Base-by-base conservation (phyloP, 2,113 vertebrate genomes). In the Melanerpes aurifrons region DNA sequence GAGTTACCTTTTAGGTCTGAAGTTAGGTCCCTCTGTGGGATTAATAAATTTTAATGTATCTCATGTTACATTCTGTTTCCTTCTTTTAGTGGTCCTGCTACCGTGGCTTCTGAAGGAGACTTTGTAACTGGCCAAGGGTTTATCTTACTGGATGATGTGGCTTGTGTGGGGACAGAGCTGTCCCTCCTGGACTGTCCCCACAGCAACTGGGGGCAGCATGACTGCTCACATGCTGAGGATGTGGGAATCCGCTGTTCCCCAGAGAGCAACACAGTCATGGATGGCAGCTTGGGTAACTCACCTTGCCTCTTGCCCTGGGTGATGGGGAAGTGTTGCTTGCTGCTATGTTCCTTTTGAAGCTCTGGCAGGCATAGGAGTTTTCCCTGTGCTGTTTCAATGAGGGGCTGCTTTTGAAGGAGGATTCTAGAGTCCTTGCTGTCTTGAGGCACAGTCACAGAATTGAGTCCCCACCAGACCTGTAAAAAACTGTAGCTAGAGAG, bases 211-310 rank as follows among this genome's bases (percentile, higher is more conserved):
- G 98, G 98, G 63, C 98, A 99, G 91, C 98, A 99, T 58, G 99
- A 99, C 97, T 99, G 99, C 94, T 99, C 99, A 58, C 99, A 99
- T 37, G 97, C 98, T 79, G 98, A 99, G 95, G 99, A 99, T 4
- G 97, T 98, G 24, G 98, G 98, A n/a, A 97, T 99, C 81, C 98
- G 90, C 81, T 99, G 99, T 86, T 97, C 97, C 66, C 87, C 66
- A 1, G 95, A 97, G 50, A 94, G 86, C 93, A 97, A 96, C 91
- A 96, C 80, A 0, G 69, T 94, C 74, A 32, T 79, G 57, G 90
- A 93, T 21, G 37, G 83, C 69, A 94, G 68, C 29, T 32, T 94
- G 59, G 96, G 97, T 97, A 97, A 94, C 15, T 74, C 2, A 1
- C 63, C 22, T 86, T 89, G 25, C 18, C 15, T 59, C 78, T 72